Evolutionary conservation across 1,140 invertebrate genomes (phyloP).

Genomic region (Caerostris extrusa): DNA sequence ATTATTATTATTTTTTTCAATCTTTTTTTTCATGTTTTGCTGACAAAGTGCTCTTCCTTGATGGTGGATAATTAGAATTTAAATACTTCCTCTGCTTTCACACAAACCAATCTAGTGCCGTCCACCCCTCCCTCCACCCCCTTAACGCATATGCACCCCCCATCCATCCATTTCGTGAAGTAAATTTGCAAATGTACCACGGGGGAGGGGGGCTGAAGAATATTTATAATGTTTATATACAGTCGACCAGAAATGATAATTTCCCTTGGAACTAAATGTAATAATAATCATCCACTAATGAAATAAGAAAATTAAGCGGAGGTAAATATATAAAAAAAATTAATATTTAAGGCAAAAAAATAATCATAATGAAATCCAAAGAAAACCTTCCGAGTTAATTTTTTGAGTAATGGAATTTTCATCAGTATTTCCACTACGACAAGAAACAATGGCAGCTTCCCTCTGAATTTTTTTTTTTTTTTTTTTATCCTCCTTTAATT

Average conservation of each 20-base stretch:
- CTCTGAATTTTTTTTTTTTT: conserved; percentile 25
- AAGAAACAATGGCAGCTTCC: conserved; percentile 56
- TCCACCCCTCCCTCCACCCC: not conserved
- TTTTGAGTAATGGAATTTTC: conserved; percentile 78
- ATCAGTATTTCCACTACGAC: conserved; percentile 50
- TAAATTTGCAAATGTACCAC: conserved; percentile 39
- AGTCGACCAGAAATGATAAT: conserved; percentile 65
- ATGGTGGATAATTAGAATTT: conserved; percentile 76
- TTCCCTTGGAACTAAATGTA: conserved; percentile 71
- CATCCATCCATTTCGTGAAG: not conserved
- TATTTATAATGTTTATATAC: conserved; percentile 68
- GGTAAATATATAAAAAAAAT: conserved; percentile 58
- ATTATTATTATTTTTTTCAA: conserved; percentile 38
- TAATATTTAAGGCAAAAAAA: conserved; percentile 76
- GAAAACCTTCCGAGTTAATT: conserved; percentile 74
- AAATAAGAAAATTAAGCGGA: conserved; percentile 76
- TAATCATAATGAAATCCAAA: conserved; percentile 73
- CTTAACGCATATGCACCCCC: not conserved
- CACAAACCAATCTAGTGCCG: conserved; percentile 52
- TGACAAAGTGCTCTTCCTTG: conserved; percentile 74
- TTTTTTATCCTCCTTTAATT: conserved; percentile 63
- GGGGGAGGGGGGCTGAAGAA: conserved; percentile 28
- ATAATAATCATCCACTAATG: conserved; percentile 75
- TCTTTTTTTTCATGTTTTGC: conserved; percentile 57
- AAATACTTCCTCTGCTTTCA: conserved; percentile 75